Evolutionary conservation across 2,797 vertebrate genomes (phyloP).

Genomic region (Orientallactaga sibirica): DNA sequence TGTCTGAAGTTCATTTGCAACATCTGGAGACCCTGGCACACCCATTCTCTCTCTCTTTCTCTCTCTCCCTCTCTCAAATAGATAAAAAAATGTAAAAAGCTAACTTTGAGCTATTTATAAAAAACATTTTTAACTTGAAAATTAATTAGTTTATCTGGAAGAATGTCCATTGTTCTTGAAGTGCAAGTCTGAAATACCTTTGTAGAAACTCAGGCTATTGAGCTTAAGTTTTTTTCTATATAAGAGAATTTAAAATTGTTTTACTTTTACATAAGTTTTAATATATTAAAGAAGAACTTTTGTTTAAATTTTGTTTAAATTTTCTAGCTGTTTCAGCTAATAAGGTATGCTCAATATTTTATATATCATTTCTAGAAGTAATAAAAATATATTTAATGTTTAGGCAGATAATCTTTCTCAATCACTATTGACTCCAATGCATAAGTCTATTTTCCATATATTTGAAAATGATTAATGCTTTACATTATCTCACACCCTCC

Average conservation of each 20-base stretch:
- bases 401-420: not conserved
- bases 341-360: not conserved
- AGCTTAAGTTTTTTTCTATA: not conserved
- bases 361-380: not conserved
- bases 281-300: not conserved
- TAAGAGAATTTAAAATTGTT: not conserved
- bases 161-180: not conserved
- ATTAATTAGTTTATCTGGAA: not conserved
- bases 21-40: no score
- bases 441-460: not conserved
- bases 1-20: no score
- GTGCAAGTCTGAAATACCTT: not conserved
- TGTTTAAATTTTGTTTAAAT: not conserved
- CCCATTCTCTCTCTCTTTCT: no score
- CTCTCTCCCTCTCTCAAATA: no score
- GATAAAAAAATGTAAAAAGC: no score
- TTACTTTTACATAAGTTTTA: not conserved
- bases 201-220: not conserved
- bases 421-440: not conserved
- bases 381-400: conserved; percentile 11
- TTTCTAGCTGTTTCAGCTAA: not conserved
- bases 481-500: not conserved
- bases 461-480: not conserved
- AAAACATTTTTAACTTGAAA: not conserved
- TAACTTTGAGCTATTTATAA: not conserved